These are phyloP conservation scores for Azemiops feae DNA, from an alignment of 2,113 vertebrate genomes.

Conservation along the genomic window DNA sequence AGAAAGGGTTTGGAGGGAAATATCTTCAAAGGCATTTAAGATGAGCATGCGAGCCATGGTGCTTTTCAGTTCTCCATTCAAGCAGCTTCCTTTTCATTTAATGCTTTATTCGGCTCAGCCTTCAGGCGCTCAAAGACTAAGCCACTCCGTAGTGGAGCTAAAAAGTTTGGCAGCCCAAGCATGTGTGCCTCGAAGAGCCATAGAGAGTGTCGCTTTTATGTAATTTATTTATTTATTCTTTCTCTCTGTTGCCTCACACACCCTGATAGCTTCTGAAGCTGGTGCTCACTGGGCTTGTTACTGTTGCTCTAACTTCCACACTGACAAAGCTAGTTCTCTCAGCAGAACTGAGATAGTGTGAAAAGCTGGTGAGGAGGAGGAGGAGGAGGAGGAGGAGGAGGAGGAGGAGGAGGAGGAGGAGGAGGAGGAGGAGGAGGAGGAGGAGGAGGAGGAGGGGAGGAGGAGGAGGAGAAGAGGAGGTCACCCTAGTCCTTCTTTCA, in stretches of 20 bases:
- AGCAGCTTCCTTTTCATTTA: constrained; percentile 18
- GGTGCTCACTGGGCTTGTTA: background rate
- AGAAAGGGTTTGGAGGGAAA: background rate
- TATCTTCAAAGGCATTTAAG: constrained; percentile 23
- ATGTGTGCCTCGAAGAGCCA: background rate
- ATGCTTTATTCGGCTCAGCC: background rate
- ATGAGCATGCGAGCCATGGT: background rate
- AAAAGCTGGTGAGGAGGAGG: background rate
- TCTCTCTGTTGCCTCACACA: constrained; percentile 9
- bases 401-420: background rate
- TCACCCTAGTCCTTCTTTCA: background rate
- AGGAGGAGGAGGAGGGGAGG: background rate
- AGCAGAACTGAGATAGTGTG: background rate
- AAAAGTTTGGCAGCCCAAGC: background rate
- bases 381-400: background rate
- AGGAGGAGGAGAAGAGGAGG: background rate
- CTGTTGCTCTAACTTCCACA: background rate
- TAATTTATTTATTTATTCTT: constrained; percentile 22
- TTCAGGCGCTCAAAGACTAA: background rate
- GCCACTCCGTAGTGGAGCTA: background rate
- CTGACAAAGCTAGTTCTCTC: background rate
- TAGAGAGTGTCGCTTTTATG: background rate
- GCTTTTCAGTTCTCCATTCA: constrained; percentile 39
- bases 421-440: background rate
- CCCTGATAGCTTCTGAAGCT: background rate